Conservation (phyloP, 2,888 invertebrate genomes). For the Cataglyphis cursor region DNA sequence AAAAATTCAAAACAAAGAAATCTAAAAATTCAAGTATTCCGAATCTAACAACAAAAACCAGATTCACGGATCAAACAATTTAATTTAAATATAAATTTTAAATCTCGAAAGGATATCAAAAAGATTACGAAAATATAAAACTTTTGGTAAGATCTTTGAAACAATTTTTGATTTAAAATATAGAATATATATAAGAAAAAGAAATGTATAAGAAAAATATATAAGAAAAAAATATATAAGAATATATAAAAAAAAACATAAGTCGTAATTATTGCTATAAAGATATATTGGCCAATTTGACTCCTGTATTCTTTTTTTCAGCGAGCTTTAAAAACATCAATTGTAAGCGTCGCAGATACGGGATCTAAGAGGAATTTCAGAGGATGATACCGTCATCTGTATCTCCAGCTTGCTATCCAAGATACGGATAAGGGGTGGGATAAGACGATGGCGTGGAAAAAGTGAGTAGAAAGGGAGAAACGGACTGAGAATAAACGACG, state of each 20-base stretch:
- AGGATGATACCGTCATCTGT: slow-evolving; percentile 6
- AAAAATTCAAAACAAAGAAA: slow-evolving; percentile 2
- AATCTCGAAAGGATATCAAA: background rate
- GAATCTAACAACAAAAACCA: background rate
- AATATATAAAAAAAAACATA: no score
- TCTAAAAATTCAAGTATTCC: background rate
- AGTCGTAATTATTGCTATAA: background rate
- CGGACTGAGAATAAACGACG: slow-evolving; percentile 72
- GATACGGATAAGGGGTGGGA: slow-evolving; percentile 12
- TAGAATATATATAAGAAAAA: background rate
- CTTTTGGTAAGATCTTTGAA: background rate
- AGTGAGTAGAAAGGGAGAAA: slow-evolving; percentile 61
- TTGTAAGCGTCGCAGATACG: background rate
- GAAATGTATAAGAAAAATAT: background rate
- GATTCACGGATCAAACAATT: background rate
- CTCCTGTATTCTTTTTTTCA: background rate
- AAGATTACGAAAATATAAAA: background rate
- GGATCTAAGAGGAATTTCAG: background rate
- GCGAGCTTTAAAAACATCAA: background rate
- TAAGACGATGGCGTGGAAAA: slow-evolving; percentile 29
- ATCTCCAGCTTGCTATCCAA: background rate
- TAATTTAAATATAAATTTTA: background rate
- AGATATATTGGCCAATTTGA: background rate
- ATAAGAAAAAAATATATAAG: background rate
- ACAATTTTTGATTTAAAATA: background rate